Conservation (phyloP, 2,113 vertebrate species). For the Junco hyemalis region DNA sequence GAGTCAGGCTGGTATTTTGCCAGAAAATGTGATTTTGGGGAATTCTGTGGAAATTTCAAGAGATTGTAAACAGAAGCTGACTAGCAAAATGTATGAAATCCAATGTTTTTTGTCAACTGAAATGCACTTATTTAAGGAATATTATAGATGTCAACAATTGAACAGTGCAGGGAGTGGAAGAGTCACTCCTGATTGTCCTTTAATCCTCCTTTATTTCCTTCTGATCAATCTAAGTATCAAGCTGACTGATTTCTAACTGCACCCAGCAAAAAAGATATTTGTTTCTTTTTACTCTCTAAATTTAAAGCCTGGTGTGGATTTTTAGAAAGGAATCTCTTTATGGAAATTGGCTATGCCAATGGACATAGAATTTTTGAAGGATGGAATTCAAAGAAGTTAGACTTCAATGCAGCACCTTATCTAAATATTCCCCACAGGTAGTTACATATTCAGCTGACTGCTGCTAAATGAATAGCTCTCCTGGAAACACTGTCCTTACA, state of each 20-base stretch:
- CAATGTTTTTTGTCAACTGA: not conserved
- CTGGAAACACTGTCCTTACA: not conserved
- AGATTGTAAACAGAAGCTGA: not conserved
- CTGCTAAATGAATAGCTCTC: not conserved
- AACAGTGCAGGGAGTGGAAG: not conserved
- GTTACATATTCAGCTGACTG: not conserved
- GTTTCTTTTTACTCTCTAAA: not conserved
- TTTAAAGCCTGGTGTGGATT: not conserved
- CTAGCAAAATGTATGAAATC: not conserved
- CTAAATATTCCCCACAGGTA: not conserved
- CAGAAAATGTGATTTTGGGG: constrained; percentile 6
- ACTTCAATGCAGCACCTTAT: not conserved
- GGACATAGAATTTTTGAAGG: not conserved
- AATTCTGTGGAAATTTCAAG: constrained; percentile 19
- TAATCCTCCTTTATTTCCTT: not conserved
- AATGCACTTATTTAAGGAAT: not conserved
- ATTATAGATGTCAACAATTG: not conserved
- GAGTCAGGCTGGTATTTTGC: not conserved
- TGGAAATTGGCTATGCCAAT: not conserved
- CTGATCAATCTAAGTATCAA: not conserved
- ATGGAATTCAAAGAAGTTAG: not conserved
- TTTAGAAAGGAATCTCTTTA: not conserved
- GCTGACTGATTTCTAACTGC: not conserved
- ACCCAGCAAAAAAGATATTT: not conserved
- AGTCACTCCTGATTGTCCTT: not conserved